Conservation (phyloP, 2,113 vertebrate species). For the Heliornis fulica region DNA sequence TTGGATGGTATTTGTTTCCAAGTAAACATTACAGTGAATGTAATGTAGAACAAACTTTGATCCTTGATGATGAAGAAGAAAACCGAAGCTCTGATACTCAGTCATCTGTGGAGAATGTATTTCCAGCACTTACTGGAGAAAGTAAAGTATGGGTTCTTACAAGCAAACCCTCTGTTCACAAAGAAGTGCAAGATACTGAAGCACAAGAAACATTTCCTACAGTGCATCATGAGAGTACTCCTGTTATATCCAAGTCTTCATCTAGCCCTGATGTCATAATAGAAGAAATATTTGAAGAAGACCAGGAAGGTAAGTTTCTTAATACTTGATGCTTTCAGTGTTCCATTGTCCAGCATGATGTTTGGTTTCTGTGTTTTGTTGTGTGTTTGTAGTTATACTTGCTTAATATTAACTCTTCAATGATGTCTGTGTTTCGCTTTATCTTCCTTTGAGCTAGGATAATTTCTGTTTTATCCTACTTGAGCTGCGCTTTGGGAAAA, state of each 20-base stretch:
- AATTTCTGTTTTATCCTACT: background rate
- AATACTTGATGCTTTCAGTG: background rate
- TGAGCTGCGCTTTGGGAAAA: background rate
- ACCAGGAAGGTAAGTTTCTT: slow-evolving; percentile 63
- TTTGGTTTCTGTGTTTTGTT: background rate
- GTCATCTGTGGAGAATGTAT: background rate
- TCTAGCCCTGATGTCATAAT: slow-evolving; percentile 77
- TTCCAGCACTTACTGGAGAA: background rate
- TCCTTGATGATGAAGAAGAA: background rate
- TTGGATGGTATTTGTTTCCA: slow-evolving; percentile 3
- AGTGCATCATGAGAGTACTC: background rate
- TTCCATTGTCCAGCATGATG: background rate
- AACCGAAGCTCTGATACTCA: background rate
- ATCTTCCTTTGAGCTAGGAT: background rate
- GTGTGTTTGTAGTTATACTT: background rate
- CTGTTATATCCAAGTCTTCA: background rate
- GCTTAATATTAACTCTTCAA: accelerated
- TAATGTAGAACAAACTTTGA: background rate
- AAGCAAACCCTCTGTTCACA: background rate
- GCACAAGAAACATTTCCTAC: background rate
- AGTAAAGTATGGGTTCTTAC: background rate
- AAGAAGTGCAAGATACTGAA: background rate
- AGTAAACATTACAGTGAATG: slow-evolving; percentile 56
- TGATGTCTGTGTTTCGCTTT: background rate
- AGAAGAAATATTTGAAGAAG: slow-evolving; percentile 81